A percentile compares a stretch with the other conserved stretches of the same genome.
Evolutionary conservation across 2,113 vertebrate genomes (phyloP).

Genomic region (Puntigrus tetrazona): DNA sequence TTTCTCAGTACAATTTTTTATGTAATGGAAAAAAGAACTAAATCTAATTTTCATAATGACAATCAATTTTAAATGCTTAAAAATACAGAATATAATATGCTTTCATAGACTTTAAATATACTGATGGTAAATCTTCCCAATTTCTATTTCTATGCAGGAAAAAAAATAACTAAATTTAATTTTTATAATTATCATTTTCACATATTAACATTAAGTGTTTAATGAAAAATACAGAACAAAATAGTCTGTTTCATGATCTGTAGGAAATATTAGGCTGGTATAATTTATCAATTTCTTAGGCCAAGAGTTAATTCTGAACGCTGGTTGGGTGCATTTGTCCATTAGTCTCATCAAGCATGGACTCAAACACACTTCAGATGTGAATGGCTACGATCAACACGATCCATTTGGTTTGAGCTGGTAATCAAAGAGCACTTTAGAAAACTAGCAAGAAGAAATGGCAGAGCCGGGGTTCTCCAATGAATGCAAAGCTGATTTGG

Average conservation of each 20-base stretch:
- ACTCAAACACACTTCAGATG: constrained; percentile 9
- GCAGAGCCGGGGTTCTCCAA: background rate
- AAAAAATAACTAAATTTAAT: background rate
- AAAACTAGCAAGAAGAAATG: constrained; percentile 34
- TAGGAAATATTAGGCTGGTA: background rate
- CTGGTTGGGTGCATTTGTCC: background rate
- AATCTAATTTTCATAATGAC: no score
- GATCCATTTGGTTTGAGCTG: constrained; percentile 41
- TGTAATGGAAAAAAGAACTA: no score
- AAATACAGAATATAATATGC: no score
- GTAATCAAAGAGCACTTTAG: constrained; percentile 37
- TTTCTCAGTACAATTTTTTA: no score
- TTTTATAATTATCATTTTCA: background rate
- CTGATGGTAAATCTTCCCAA: no score
- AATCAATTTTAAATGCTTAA: no score
- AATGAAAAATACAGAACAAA: background rate
- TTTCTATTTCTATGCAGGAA: no score
- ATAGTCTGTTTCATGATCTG: background rate
- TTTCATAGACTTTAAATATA: no score
- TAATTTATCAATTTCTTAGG: background rate
- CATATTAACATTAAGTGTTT: background rate
- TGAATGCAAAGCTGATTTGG: constrained; percentile 31
- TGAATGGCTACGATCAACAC: constrained; percentile 6
- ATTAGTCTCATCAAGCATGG: constrained; percentile 1
- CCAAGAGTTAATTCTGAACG: background rate